Evolutionary conservation across 2,113 vertebrate genomes (phyloP).

Genomic region (Charina bottae): DNA sequence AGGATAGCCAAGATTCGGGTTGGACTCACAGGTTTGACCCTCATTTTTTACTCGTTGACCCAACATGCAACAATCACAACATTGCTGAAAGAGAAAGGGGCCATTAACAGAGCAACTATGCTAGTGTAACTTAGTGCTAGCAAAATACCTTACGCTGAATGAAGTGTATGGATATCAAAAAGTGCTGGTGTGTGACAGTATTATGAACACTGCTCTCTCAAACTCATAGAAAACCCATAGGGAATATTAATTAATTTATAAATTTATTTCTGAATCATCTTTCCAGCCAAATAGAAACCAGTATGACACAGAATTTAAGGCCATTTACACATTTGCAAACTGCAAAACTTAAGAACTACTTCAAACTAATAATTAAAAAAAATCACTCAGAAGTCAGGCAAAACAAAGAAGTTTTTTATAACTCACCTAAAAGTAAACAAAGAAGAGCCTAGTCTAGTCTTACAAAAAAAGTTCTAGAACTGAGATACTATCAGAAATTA

Average conservation of each 20-base stretch:
- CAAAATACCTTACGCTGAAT: not conserved
- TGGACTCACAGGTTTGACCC: slow-evolving; percentile 78
- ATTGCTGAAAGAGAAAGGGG: slow-evolving; percentile 72
- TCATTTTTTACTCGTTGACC: slow-evolving; percentile 79
- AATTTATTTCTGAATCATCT: not conserved
- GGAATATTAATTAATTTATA: not conserved
- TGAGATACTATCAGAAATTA: not conserved
- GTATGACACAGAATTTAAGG: not conserved
- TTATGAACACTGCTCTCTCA: not conserved
- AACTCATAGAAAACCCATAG: not conserved
- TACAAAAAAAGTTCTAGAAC: not conserved
- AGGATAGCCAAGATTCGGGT: slow-evolving; percentile 84
- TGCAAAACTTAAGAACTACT: not conserved
- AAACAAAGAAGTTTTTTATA: not conserved
- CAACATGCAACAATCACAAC: slow-evolving; percentile 91
- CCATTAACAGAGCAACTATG: rapidly evolving
- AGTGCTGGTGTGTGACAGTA: not conserved
- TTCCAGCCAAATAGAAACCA: not conserved
- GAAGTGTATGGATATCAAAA: too few relatives aligned
- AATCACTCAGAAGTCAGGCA: not conserved
- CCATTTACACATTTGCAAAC: not conserved
- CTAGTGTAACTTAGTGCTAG: not conserved
- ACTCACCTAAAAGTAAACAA: not conserved
- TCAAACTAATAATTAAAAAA: not conserved
- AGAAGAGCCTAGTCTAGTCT: not conserved